phyloP scores from a whole-genome alignment of 2,113 vertebrate species.

The Lanius ludovicianus region DNA sequence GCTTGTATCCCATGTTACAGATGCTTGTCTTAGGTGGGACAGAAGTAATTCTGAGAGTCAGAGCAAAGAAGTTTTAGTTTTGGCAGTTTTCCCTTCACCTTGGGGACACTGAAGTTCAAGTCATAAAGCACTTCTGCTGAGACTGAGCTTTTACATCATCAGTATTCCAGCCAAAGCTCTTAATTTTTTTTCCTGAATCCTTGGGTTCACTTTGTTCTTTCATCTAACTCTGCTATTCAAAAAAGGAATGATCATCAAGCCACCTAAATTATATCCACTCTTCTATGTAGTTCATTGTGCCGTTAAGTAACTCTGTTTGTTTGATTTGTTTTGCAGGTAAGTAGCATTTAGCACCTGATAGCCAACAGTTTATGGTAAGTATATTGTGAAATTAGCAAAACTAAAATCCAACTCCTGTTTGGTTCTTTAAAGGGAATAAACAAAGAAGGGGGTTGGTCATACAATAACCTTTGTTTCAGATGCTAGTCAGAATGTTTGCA shows the following conservation, averaged over 20 bases:
- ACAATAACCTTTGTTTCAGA: neutral
- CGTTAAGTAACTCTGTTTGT: neutral
- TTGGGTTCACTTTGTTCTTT: neutral
- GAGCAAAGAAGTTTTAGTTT: neutral
- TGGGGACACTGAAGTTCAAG: neutral
- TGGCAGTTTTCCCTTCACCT: neutral
- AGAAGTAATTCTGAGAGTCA: neutral
- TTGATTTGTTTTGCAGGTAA: conserved; percentile 62
- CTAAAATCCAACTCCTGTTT: neutral
- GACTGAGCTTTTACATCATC: neutral
- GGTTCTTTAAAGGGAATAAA: neutral
- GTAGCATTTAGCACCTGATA: neutral
- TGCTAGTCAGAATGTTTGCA: neutral
- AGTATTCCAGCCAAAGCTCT: neutral
- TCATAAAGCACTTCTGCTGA: neutral
- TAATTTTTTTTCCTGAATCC: neutral
- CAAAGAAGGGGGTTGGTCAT: neutral
- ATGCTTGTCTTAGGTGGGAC: neutral
- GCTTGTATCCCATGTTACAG: neutral
- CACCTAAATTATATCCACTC: neutral
- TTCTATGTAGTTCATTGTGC: neutral
- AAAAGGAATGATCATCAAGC: neutral
- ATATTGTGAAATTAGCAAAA: neutral
- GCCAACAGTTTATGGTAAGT: conserved; percentile 13
- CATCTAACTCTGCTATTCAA: neutral